Percentiles rank a stretch among this genome's conserved stretches.
phyloP scores from a whole-genome alignment of 2,888 invertebrate species.

The Drosophila kambysellisi region DNA sequence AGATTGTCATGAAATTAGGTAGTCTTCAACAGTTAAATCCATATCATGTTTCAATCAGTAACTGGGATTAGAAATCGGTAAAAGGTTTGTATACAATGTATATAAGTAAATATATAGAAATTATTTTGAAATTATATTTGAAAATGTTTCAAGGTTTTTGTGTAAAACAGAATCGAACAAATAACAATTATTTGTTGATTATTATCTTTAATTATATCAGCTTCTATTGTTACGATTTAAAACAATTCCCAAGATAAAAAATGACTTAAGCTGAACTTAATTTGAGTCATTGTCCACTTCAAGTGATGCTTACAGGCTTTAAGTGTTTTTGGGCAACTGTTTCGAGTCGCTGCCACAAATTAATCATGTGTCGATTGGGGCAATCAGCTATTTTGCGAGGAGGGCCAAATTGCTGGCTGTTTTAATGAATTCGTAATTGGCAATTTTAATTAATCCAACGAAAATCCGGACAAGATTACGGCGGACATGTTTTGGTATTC shows the following conservation, averaged over 20 bases:
- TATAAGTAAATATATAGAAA: no score
- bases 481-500: constrained; percentile 48
- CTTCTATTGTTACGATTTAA: neutral
- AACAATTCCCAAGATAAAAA: neutral
- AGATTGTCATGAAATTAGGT: neutral
- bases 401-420: constrained; percentile 49
- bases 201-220: neutral
- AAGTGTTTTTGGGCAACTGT: neutral
- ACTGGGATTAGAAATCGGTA: neutral
- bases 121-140: neutral
- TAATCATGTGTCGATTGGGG: constrained; percentile 14
- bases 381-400: neutral
- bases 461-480: constrained; percentile 68
- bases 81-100: neutral
- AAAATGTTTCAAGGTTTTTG: neutral
- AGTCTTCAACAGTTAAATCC: neutral
- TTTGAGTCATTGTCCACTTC: neutral
- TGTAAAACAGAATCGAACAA: neutral
- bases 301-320: neutral
- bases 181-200: neutral
- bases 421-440: constrained; percentile 81
- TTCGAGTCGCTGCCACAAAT: neutral
- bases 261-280: neutral
- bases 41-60: neutral
- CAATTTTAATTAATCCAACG: constrained; percentile 79